Conservation (phyloP, 1,140 invertebrate species). For the Apolygus lucorum region DNA sequence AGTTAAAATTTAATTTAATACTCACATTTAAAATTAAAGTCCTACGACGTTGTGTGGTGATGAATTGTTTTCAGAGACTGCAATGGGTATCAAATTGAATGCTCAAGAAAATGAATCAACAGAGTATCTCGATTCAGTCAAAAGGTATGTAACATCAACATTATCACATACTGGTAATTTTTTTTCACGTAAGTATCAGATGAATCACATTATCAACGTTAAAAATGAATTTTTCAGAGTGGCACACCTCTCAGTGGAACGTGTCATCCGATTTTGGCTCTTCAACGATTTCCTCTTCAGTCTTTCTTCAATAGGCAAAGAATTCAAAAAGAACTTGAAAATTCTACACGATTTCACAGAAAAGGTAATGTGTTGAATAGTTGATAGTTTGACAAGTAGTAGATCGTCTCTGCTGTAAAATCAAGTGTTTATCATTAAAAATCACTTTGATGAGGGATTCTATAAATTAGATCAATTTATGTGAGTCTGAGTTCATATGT, state of each 20-base stretch:
- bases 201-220: neutral
- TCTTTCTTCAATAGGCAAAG: conserved; percentile 31
- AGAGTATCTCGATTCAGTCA: conserved; percentile 32
- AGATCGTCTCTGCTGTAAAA: no score
- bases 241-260: conserved; percentile 23
- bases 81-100: conserved; percentile 34
- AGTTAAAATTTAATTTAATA: no score
- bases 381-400: no score
- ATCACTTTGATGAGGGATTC: neutral
- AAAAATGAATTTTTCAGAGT: conserved; percentile 24
- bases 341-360: conserved; percentile 60
- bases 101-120: conserved; percentile 30
- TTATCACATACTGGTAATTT: neutral
- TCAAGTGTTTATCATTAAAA: no score
- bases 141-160: conserved; percentile 32
- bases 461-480: neutral
- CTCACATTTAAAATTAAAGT: no score
- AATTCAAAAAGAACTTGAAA: conserved; percentile 48
- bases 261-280: conserved; percentile 29
- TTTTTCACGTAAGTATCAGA: neutral
- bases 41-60: no score
- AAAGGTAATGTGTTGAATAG: no score
- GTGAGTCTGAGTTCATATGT: neutral
- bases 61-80: conserved; percentile 35
- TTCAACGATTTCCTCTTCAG: conserved; percentile 30